These are phyloP conservation scores for Trissolcus brochymenae DNA, from an alignment of 2,888 invertebrate species.

Conservation along the genomic window DNA sequence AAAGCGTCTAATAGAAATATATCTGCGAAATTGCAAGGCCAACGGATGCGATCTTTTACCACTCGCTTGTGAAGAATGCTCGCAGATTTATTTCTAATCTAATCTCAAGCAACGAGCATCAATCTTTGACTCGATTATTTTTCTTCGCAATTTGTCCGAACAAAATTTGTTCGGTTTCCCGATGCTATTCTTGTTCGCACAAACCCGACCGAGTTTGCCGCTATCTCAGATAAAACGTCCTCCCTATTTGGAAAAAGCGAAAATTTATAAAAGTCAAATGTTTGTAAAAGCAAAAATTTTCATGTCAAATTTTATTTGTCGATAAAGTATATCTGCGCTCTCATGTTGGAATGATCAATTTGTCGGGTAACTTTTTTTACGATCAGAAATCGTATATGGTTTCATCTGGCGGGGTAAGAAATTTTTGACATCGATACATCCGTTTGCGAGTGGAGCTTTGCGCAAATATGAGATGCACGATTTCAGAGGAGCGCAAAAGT, in stretches of 20 bases:
- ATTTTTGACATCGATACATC: constrained; percentile 30
- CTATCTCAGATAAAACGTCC: too few species aligned
- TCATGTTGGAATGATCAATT: too few species aligned
- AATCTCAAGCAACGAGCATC: constrained; percentile 41
- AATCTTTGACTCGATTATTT: constrained; percentile 44
- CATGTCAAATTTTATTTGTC: too few species aligned
- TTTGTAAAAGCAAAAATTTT: too few species aligned
- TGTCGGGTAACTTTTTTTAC: too few species aligned
- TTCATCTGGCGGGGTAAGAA: background rate
- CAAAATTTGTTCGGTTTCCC: too few species aligned
- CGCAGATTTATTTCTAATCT: constrained; percentile 50
- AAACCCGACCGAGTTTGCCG: too few species aligned
- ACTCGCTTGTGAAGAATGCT: constrained; percentile 31
- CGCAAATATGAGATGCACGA: constrained; percentile 40
- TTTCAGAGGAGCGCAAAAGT: constrained; percentile 26
- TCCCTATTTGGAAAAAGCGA: too few species aligned
- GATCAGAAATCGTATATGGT: too few species aligned
- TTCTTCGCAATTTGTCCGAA: constrained; percentile 41
- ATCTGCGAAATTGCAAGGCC: constrained; percentile 16
- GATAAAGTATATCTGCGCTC: too few species aligned
- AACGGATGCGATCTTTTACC: constrained; percentile 9
- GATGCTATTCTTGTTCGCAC: too few species aligned
- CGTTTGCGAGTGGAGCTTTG: background rate
- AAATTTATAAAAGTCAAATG: too few species aligned
- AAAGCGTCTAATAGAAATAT: constrained; percentile 48